Conservation (phyloP, 2,888 invertebrate species). For the Cylloceria caligata region DNA sequence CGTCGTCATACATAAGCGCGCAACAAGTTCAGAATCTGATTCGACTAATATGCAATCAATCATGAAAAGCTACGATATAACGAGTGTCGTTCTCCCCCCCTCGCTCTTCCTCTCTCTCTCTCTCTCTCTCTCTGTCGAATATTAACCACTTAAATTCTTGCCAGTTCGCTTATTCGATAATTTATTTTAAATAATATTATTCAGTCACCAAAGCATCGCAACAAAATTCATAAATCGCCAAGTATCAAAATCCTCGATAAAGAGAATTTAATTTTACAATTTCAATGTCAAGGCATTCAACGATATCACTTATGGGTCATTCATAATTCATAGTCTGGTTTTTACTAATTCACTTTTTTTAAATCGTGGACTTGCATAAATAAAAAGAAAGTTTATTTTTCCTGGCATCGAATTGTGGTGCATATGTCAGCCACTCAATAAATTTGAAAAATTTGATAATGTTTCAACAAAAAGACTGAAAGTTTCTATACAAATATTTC, state of each 20-base stretch:
- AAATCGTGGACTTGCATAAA: neutral
- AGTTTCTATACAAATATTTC: neutral
- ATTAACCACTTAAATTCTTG: neutral
- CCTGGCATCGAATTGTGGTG: neutral
- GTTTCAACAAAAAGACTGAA: neutral
- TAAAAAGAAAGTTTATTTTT: neutral
- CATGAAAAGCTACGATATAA: constrained; percentile 18
- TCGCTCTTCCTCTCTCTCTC: no score
- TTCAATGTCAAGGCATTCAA: no score
- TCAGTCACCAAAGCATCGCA: neutral
- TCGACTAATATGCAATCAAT: constrained; percentile 59
- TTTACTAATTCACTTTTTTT: neutral
- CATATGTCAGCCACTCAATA: neutral
- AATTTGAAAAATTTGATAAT: neutral
- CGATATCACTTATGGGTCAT: constrained; percentile 14
- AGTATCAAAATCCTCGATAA: constrained; percentile 6
- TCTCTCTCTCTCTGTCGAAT: neutral
- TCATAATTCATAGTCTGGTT: neutral
- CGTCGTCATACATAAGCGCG: constrained; percentile 62
- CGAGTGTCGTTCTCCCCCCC: no score
- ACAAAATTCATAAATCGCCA: neutral
- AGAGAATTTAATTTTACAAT: neutral
- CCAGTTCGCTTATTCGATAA: neutral
- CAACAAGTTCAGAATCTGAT: constrained; percentile 68
- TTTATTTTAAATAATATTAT: constrained; percentile 22